Evolutionary conservation across 2,888 invertebrate genomes (phyloP).

Genomic region (Drosophila ustulata): DNA sequence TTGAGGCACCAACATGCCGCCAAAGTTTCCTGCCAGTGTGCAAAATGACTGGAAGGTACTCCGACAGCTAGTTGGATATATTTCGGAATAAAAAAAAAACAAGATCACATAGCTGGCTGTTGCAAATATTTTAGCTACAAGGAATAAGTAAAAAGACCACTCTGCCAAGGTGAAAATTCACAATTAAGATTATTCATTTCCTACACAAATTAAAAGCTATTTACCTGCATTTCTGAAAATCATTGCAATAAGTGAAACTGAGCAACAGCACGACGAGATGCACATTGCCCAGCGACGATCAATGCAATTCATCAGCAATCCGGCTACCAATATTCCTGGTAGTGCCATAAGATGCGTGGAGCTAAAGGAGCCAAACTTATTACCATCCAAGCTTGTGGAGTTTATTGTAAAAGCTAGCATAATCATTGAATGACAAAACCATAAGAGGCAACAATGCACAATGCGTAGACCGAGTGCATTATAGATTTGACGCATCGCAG

Average conservation of each 20-base stretch:
- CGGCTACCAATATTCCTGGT: slow-evolving; percentile 89
- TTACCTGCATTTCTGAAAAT: slow-evolving; percentile 43
- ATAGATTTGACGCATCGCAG: slow-evolving; percentile 60
- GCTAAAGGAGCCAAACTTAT: slow-evolving; percentile 91
- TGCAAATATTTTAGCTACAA: slow-evolving; percentile 88
- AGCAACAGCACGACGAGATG: slow-evolving; percentile 87
- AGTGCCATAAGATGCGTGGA: slow-evolving; percentile 87
- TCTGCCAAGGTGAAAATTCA: slow-evolving; percentile 64
- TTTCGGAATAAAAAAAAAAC: slow-evolving; percentile 89
- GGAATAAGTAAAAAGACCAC: slow-evolving; percentile 86
- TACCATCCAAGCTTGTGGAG: slow-evolving; percentile 89
- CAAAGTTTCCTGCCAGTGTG: slow-evolving; percentile 89
- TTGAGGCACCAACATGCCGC: slow-evolving; percentile 89
- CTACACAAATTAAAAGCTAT: background rate
- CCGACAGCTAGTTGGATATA: slow-evolving; percentile 89
- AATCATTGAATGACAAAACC: slow-evolving; percentile 91
- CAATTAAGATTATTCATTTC: slow-evolving; percentile 31
- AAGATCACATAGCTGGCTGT: slow-evolving; percentile 88
- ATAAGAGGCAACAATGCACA: slow-evolving; percentile 89
- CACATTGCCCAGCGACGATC: slow-evolving; percentile 88
- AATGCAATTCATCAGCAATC: slow-evolving; percentile 87
- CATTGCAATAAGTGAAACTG: slow-evolving; percentile 72
- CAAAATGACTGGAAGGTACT: slow-evolving; percentile 89
- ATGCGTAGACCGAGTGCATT: slow-evolving; percentile 68
- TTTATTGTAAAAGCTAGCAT: slow-evolving; percentile 92